Base-by-base conservation (phyloP, 2,797 vertebrate genomes). In the Cynopterus sphinx region DNA sequence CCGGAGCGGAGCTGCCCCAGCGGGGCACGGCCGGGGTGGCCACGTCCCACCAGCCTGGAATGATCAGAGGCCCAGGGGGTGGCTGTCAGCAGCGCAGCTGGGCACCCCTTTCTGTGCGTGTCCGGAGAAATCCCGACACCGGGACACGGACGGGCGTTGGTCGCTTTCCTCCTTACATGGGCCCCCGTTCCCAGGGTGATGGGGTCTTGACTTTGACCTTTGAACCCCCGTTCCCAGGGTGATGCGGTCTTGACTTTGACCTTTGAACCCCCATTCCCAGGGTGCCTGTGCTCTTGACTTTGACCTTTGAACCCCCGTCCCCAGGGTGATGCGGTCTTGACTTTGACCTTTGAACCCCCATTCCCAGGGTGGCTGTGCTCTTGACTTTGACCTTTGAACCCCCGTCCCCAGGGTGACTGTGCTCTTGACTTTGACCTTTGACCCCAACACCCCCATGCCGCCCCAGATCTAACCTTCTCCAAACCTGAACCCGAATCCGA, bases 21-120 rank as follows among this genome's bases (percentile, higher is more conserved):
- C 31, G 57, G 31, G 4, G 15, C 5, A 11, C 21, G 15, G 9
- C 0, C 9, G 21, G 3, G 9, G 6, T n/a, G 24, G 10, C 68
- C 21, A 9, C 51, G 33, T 21, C 36, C 13, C 1, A 4, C 15
- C 10, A 3, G 11, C 15, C 13, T 33, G 49, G 68, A 26, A 21
- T 2, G 26, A 68, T 51, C 19, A 67, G 28, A 2, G 28, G 5
- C 9, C 0, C 13, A 6, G 16, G 7, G 7, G 1, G 0, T 4
- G 6, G 5, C 55, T 13, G n/a, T 26, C 26, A 33, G 21, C 6
- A 67, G 5, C 9, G 9, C 46, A 12, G 11, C 46, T 46, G 11
- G 46, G 2, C 12, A 46, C 13, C 46, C 46, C 46, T 46, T 46
- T 46, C 2, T 63, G 1, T 6, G 5, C 31, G 6, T 63, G 22